A percentile compares a stretch with the other conserved stretches of the same genome.
These are phyloP conservation scores for Pogoniulus pusillus DNA, from an alignment of 2,797 vertebrate genomes.

Conservation along the genomic window DNA sequence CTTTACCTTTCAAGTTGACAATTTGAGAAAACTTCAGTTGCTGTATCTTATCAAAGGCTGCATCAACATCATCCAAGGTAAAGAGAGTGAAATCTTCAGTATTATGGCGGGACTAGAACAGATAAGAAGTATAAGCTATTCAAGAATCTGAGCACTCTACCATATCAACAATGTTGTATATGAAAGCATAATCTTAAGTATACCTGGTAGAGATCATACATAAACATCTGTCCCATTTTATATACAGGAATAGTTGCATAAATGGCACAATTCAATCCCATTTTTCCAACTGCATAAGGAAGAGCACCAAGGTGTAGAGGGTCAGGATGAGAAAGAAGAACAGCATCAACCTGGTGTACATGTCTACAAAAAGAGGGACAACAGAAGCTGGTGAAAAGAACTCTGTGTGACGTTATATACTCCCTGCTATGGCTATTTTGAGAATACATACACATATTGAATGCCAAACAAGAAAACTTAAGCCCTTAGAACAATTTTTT, in stretches of 20 bases:
- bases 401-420: neutral
- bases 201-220: constrained; percentile 99
- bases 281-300: constrained; percentile 95
- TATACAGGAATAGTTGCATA: constrained; percentile 99
- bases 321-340: constrained; percentile 95
- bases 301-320: constrained; percentile 94
- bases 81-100: constrained; percentile 96
- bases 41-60: constrained; percentile 98
- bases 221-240: constrained; percentile 99
- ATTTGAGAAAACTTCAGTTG: constrained; percentile 99
- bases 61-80: constrained; percentile 95
- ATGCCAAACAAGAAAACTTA: neutral
- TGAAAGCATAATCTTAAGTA: neutral
- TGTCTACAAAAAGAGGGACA: constrained; percentile 77
- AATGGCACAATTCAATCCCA: constrained; percentile 97
- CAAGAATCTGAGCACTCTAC: neutral
- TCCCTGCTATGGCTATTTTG: neutral
- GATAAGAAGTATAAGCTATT: constrained; percentile 12
- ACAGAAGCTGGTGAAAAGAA: neutral
- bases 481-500: neutral
- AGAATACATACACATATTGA: neutral
- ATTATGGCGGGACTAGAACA: constrained; percentile 92
- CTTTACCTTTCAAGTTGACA: constrained; percentile 95
- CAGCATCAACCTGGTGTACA: constrained; percentile 96
- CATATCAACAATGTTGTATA: neutral